Evolutionary conservation across 2,888 invertebrate species (phyloP).

Genomic region (Drosophila flavopinicola): DNA sequence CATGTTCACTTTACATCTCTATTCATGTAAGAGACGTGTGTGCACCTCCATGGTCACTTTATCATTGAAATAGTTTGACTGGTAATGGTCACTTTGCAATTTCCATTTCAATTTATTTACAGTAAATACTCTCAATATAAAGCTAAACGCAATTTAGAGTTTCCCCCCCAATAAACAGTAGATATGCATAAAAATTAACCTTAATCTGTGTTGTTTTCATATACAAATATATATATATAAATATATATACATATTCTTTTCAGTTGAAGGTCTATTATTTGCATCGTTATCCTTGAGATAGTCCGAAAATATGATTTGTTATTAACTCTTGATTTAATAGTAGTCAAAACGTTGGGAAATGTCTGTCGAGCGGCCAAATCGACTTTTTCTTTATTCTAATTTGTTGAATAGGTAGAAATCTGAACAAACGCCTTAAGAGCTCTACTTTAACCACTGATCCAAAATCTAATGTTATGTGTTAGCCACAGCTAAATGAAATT

Average conservation of each 20-base stretch:
- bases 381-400: constrained; percentile 34
- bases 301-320: background rate
- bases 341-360: constrained; percentile 23
- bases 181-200: background rate
- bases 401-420: constrained; percentile 31
- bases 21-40: too few relatives aligned
- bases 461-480: constrained; percentile 29
- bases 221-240: background rate
- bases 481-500: constrained; percentile 28
- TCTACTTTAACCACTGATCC: constrained; percentile 37
- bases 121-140: background rate
- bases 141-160: too few relatives aligned
- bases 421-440: constrained; percentile 52
- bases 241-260: background rate
- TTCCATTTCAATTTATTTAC: background rate
- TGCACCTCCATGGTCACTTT: too few relatives aligned
- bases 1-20: too few relatives aligned
- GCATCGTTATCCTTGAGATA: background rate
- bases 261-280: background rate
- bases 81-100: too few relatives aligned
- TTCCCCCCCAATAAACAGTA: constrained; percentile 5
- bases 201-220: background rate
- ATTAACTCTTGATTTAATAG: constrained; percentile 7
- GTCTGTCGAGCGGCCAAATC: constrained; percentile 26
- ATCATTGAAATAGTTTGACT: too few relatives aligned